These are phyloP conservation scores for Caranx melampygus DNA, from an alignment of 2,113 vertebrate species.

Conservation along the genomic window DNA sequence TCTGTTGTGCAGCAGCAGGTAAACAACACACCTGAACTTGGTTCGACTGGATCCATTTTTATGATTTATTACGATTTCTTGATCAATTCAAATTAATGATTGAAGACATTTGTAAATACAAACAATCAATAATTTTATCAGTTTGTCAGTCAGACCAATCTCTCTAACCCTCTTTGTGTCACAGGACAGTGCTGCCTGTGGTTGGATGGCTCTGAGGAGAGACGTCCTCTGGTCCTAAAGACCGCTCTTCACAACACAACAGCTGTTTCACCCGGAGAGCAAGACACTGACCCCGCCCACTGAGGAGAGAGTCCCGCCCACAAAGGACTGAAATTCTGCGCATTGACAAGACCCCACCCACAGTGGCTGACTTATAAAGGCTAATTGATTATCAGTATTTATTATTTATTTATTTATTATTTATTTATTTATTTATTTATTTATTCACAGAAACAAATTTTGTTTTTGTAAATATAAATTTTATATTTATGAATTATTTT, in stretches of 20 bases:
- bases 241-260: not conserved
- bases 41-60: too few species aligned
- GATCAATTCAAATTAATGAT: not conserved
- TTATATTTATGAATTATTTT: not conserved
- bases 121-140: not conserved
- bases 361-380: too few species aligned
- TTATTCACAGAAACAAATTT: not conserved
- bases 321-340: not conserved
- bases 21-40: not conserved
- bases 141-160: not conserved
- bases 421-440: conserved; percentile 24
- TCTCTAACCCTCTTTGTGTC: conserved; percentile 5
- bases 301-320: not conserved
- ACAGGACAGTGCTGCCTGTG: conserved; percentile 57
- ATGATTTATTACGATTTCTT: too few species aligned
- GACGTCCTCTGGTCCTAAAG: conserved; percentile 48
- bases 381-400: not conserved
- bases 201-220: conserved; percentile 59
- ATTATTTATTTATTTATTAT: conserved; percentile 23
- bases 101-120: too few species aligned
- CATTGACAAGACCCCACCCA: not conserved
- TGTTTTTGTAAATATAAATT: not conserved
- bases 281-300: not conserved
- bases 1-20: conserved; percentile 55
- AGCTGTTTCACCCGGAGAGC: conserved; percentile 40